phyloP scores from a whole-genome alignment of 2,113 vertebrate species.

The Amblyornis subalaris region DNA sequence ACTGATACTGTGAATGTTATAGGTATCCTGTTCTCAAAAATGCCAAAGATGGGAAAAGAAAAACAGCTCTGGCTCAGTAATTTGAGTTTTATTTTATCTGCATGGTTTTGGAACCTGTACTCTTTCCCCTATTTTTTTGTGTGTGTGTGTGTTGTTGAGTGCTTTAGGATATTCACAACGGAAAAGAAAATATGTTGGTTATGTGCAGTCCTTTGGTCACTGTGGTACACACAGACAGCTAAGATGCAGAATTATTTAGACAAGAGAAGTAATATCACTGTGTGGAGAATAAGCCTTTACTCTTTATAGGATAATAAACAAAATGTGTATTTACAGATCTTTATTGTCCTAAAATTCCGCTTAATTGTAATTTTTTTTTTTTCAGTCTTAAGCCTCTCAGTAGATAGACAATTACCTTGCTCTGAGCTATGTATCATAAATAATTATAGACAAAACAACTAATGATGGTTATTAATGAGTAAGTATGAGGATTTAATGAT shows the following conservation, averaged over 20 bases:
- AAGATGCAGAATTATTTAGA: not conserved
- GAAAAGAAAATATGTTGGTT: not conserved
- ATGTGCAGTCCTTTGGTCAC: not conserved
- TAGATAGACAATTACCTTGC: not conserved
- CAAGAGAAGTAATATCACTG: not conserved
- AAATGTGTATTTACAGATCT: not conserved
- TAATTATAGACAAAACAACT: not conserved
- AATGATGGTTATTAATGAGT: not conserved
- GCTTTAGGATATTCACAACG: not conserved
- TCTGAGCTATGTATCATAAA: not conserved
- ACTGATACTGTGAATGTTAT: not conserved
- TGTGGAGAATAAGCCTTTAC: not conserved
- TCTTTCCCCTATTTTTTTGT: not conserved
- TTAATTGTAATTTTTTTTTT: not conserved
- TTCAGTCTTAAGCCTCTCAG: not conserved
- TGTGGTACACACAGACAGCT: not conserved
- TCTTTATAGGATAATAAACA: not conserved
- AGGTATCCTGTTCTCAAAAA: not conserved
- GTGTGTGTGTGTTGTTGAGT: not conserved
- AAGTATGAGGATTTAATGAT: not conserved
- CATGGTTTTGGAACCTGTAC: not conserved
- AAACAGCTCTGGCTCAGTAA: not conserved
- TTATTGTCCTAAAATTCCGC: not conserved
- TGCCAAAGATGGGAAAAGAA: not conserved
- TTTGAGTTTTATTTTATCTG: not conserved